Conservation (phyloP, 2,888 invertebrate genomes). For the Neoscelio sp. region DNA sequence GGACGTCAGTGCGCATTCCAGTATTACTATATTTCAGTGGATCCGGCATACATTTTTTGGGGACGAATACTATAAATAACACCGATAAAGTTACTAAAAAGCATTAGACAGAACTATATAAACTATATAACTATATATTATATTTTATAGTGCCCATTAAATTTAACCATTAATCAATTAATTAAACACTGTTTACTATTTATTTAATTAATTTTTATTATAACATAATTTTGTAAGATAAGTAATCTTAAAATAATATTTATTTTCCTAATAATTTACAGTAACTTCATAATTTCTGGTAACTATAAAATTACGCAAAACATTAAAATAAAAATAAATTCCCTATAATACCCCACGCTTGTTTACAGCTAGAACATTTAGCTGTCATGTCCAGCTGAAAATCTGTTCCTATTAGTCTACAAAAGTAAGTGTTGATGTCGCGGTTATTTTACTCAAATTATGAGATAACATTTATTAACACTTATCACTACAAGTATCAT, state of each 20-base stretch:
- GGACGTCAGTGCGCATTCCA: too few relatives aligned
- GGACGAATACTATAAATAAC: too few relatives aligned
- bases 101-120: too few relatives aligned
- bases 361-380: conserved; percentile 50
- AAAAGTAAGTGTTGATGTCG: conserved; percentile 11
- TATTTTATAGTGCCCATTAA: too few relatives aligned
- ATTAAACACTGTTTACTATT: too few relatives aligned
- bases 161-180: too few relatives aligned
- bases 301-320: too few relatives aligned
- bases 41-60: too few relatives aligned
- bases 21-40: too few relatives aligned
- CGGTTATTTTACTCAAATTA: conserved; percentile 20
- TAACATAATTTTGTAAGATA: background rate
- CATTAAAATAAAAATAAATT: conserved; percentile 3
- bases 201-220: background rate
- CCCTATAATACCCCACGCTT: conserved; percentile 13
- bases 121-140: too few relatives aligned
- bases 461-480: conserved; percentile 12
- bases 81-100: too few relatives aligned
- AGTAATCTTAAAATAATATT: background rate
- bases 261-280: background rate
- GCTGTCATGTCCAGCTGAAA: conserved; percentile 42
- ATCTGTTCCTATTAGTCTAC: conserved; percentile 1
- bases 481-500: background rate
- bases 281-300: too few relatives aligned